Evolutionary conservation across 2,113 vertebrate species (phyloP).

Genomic region (Rhinoptilus africanus): DNA sequence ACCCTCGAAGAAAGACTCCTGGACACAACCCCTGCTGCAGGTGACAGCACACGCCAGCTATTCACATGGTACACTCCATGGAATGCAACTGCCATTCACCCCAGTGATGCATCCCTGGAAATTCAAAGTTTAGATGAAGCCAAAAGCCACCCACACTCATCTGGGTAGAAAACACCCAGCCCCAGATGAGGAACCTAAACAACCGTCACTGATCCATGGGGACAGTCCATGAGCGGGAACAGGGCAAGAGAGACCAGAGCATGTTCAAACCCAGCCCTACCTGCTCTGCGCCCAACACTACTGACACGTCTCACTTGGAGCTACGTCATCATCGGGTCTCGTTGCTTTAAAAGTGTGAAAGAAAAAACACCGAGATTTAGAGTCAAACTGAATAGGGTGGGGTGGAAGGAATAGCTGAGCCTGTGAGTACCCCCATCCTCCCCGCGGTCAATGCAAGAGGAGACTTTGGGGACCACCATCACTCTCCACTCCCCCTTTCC

Average conservation of each 20-base stretch:
- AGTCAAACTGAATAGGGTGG: fast-evolving
- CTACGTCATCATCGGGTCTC: fast-evolving
- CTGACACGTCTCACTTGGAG: background rate
- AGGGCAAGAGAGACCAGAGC: background rate
- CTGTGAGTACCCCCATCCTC: background rate
- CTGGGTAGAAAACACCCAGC: background rate
- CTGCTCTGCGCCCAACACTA: background rate
- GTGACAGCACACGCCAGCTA: background rate
- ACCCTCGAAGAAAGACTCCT: background rate
- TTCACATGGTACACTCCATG: background rate
- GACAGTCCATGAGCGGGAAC: background rate
- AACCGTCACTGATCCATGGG: background rate
- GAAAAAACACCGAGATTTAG: background rate
- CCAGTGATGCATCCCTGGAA: background rate
- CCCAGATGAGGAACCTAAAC: background rate
- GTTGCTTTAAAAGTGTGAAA: background rate
- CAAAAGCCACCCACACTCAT: background rate
- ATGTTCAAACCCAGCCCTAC: background rate
- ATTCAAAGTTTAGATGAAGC: background rate
- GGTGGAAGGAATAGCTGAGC: background rate
- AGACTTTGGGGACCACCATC: background rate
- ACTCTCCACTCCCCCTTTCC: fast-evolving
- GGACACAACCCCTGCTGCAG: background rate
- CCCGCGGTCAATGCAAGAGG: background rate
- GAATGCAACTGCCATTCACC: background rate